A percentile compares a stretch with the other conserved stretches of the same genome.
phyloP scores from a whole-genome alignment of 2,113 vertebrate genomes.

The Syngnathus floridae region DNA sequence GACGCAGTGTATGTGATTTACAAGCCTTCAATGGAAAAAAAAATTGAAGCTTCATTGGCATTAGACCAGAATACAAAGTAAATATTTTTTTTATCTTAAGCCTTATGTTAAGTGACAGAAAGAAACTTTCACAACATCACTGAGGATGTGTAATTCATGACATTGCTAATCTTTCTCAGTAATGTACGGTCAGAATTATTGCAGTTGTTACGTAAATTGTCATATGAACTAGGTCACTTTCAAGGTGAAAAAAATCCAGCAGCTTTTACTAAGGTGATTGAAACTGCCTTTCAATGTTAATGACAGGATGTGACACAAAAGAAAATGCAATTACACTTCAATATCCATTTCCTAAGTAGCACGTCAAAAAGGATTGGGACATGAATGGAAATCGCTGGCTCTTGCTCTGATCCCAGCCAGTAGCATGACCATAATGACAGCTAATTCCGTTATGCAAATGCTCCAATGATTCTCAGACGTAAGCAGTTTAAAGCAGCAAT shows the following conservation, averaged over 20 bases:
- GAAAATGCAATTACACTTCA: slow-evolving; percentile 15
- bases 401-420: slow-evolving; percentile 7
- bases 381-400: slow-evolving; percentile 15
- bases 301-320: slow-evolving; percentile 5
- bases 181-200: neutral
- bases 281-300: neutral
- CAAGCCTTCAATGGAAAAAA: neutral
- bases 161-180: neutral
- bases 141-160: neutral
- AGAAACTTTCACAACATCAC: neutral
- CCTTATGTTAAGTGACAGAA: neutral
- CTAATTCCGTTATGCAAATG: slow-evolving; percentile 28
- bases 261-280: neutral
- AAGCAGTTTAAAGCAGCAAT: slow-evolving; percentile 7
- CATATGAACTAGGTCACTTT: neutral
- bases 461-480: slow-evolving; percentile 10
- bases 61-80: neutral
- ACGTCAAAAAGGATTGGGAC: slow-evolving; percentile 22
- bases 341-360: slow-evolving; percentile 10
- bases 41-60: neutral
- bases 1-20: neutral
- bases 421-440: slow-evolving; percentile 22
- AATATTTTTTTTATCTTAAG: neutral
- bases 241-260: neutral
- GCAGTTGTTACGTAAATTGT: neutral